A percentile compares a stretch with the other conserved stretches of the same genome.
Conservation (phyloP, 2,888 invertebrate genomes). For the Lasioglossum lativentre region DNA sequence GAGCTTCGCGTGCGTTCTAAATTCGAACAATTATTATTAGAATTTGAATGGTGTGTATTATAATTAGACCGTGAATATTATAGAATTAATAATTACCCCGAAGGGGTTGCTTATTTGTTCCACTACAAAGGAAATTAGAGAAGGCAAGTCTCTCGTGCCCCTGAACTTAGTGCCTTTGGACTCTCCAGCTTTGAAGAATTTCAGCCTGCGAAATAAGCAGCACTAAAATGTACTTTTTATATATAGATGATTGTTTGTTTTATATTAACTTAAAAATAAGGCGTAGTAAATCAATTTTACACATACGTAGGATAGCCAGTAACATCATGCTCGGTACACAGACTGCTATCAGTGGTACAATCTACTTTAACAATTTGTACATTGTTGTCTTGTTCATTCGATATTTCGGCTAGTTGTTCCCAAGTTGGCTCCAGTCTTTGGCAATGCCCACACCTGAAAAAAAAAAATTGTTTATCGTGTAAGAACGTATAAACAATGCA, state of each 20-base stretch:
- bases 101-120: slow-evolving; percentile 87
- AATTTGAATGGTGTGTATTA: background rate
- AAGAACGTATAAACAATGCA: background rate
- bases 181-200: slow-evolving; percentile 91
- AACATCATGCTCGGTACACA: slow-evolving; percentile 91
- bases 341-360: slow-evolving; percentile 89
- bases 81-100: slow-evolving; percentile 71
- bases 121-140: slow-evolving; percentile 91
- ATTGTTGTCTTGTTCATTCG: slow-evolving; percentile 88
- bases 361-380: slow-evolving; percentile 92
- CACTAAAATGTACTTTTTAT: background rate
- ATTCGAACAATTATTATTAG: background rate
- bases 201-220: slow-evolving; percentile 85
- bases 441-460: slow-evolving; percentile 93
- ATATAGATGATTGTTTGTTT: background rate
- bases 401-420: slow-evolving; percentile 90
- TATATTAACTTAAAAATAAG: background rate
- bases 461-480: slow-evolving; percentile 34
- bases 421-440: slow-evolving; percentile 91
- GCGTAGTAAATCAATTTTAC: background rate
- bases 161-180: slow-evolving; percentile 90
- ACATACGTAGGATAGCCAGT: slow-evolving; percentile 88
- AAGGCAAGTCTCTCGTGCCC: slow-evolving; percentile 91
- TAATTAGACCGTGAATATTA: background rate
- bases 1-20: slow-evolving; percentile 44